phyloP scores from a whole-genome alignment of 2,797 vertebrate species.

The Cyprinodon diabolis region DNA sequence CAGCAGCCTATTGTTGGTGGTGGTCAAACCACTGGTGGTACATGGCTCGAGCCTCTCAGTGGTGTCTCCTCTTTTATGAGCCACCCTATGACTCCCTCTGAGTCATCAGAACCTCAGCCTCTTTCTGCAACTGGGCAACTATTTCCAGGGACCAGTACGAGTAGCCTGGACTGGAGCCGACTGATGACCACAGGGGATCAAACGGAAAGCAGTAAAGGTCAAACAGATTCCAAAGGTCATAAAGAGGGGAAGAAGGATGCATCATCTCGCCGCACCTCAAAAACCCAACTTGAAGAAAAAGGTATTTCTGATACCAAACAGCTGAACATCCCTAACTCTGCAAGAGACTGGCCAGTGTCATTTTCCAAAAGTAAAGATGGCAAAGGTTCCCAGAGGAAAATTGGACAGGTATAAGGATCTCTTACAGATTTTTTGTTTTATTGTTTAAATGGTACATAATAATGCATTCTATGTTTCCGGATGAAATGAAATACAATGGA shows the following conservation, averaged over 20 bases:
- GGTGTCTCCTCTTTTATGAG: conserved; percentile 79
- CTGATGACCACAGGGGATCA: conserved; percentile 68
- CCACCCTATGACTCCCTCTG: conserved; percentile 74
- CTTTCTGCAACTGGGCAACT: conserved; percentile 72
- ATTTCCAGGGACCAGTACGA: conserved; percentile 75
- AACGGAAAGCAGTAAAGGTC: conserved; percentile 57
- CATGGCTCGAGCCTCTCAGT: conserved; percentile 80
- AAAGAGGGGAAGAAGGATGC: conserved; percentile 87
- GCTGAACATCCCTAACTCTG: conserved; percentile 84
- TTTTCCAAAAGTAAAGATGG: conserved; percentile 80
- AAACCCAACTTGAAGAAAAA: conserved; percentile 87
- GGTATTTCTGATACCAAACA: conserved; percentile 85
- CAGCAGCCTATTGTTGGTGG: conserved; percentile 78
- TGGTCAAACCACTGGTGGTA: conserved; percentile 45
- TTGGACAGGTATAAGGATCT: conserved; percentile 81
- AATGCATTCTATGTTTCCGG: background rate
- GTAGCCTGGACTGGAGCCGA: conserved; percentile 87
- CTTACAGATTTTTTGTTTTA: background rate
- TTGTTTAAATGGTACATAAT: conserved; percentile 3
- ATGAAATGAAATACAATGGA: background rate
- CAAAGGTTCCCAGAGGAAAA: conserved; percentile 84
- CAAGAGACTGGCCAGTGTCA: conserved; percentile 88
- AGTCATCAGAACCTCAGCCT: conserved; percentile 77
- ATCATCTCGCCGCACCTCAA: conserved; percentile 83
- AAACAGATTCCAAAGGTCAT: conserved; percentile 47